Conservation (phyloP, 2,888 invertebrate species). For the Stenodera caucasica region DNA sequence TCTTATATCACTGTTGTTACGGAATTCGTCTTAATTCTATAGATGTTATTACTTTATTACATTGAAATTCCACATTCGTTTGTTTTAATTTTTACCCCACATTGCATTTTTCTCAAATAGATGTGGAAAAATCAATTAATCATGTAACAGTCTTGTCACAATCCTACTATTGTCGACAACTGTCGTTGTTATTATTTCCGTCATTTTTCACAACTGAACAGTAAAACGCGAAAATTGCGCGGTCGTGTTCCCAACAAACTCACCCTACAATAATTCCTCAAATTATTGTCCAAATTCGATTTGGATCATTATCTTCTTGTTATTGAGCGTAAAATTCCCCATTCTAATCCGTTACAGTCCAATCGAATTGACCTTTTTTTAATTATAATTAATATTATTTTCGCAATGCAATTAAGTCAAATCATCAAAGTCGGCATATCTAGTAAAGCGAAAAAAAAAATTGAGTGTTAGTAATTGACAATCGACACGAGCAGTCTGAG, state of each 20-base stretch:
- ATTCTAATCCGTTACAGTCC: no score
- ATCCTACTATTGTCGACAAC: constrained; percentile 34
- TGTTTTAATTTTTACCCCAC: no score
- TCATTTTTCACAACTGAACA: constrained; percentile 32
- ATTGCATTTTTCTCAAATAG: not conserved
- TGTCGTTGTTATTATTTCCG: constrained; percentile 31
- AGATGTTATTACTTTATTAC: no score
- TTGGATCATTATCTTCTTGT: constrained; percentile 23
- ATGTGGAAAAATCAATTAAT: constrained; percentile 21
- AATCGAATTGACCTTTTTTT: no score
- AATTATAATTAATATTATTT: no score
- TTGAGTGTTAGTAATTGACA: constrained; percentile 32
- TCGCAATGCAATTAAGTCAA: constrained; percentile 18
- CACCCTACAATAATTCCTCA: constrained; percentile 11
- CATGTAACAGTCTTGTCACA: constrained; percentile 34
- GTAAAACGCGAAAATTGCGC: constrained; percentile 25
- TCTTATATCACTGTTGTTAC: no score
- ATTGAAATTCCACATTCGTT: no score
- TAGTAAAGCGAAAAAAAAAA: not conserved
- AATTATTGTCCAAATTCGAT: constrained; percentile 28
- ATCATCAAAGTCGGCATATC: constrained; percentile 11
- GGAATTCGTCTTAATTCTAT: no score
- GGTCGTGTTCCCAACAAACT: constrained; percentile 26
- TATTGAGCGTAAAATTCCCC: not conserved
- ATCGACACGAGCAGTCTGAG: constrained; percentile 39